Evolutionary conservation across 2,797 vertebrate genomes (phyloP).

Genomic region (Onychomys leucogaster): DNA sequence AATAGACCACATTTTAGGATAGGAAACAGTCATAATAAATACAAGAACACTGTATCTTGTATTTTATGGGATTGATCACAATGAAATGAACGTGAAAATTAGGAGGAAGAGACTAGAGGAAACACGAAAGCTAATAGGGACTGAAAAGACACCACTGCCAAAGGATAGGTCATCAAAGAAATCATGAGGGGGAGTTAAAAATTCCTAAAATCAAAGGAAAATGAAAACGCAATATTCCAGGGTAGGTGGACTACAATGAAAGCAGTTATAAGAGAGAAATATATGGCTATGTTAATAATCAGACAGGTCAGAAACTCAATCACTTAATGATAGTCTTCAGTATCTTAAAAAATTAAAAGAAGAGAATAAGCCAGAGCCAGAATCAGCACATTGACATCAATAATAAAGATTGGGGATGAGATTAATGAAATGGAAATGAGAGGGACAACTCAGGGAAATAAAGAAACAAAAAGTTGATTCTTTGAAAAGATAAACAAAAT

Average conservation of each 20-base stretch:
- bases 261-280: not conserved
- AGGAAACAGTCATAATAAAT: not conserved
- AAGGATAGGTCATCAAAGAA: not conserved
- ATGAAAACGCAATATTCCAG: not conserved
- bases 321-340: not conserved
- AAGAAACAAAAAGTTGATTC: not conserved
- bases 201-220: not conserved
- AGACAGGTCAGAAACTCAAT: not conserved
- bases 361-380: not conserved
- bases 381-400: not conserved
- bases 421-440: not conserved
- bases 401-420: not conserved
- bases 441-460: not conserved
- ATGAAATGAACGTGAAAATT: not conserved
- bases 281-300: not conserved
- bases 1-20: not conserved
- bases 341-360: not conserved
- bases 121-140: not conserved
- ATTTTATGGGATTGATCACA: not conserved
- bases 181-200: not conserved
- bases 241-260: not conserved
- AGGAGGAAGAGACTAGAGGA: not conserved
- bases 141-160: not conserved
- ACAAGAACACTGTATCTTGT: not conserved
- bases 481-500: not conserved